A percentile compares a stretch with the other conserved stretches of the same genome.
Conservation (phyloP, 2,888 invertebrate species). For the Idaea biselata region DNA sequence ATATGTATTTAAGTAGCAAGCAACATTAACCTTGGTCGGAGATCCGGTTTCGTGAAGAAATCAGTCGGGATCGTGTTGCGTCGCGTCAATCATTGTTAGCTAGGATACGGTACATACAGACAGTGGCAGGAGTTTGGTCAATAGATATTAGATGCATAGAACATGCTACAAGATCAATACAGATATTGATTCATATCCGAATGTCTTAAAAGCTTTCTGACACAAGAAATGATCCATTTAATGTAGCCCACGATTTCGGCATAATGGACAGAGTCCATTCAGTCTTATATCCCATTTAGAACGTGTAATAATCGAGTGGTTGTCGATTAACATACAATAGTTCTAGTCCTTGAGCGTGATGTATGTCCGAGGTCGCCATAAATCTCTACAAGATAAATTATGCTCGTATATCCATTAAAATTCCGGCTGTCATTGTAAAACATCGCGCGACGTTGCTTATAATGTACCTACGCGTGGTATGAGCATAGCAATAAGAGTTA, state of each 20-base stretch:
- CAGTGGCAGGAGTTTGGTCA: no score
- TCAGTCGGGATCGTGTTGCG: background rate
- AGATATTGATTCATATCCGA: no score
- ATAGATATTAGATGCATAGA: no score
- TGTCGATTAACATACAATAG: background rate
- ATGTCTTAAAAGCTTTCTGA: no score
- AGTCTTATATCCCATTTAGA: background rate
- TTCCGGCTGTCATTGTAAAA: background rate
- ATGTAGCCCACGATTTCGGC: background rate
- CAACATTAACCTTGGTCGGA: background rate
- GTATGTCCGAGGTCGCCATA: background rate
- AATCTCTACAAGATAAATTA: background rate
- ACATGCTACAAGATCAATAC: no score
- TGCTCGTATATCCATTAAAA: background rate
- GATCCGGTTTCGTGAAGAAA: background rate
- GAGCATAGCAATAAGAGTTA: no score
- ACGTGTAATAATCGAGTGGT: background rate
- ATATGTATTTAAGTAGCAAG: background rate
- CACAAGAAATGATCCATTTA: background rate
- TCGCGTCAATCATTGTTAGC: background rate
- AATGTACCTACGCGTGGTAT: no score
- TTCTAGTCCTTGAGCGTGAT: background rate
- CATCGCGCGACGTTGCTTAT: no score
- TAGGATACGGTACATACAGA: background rate
- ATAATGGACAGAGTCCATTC: background rate